phyloP scores from a whole-genome alignment of 2,797 vertebrate genomes.

The Botia kubotai region DNA sequence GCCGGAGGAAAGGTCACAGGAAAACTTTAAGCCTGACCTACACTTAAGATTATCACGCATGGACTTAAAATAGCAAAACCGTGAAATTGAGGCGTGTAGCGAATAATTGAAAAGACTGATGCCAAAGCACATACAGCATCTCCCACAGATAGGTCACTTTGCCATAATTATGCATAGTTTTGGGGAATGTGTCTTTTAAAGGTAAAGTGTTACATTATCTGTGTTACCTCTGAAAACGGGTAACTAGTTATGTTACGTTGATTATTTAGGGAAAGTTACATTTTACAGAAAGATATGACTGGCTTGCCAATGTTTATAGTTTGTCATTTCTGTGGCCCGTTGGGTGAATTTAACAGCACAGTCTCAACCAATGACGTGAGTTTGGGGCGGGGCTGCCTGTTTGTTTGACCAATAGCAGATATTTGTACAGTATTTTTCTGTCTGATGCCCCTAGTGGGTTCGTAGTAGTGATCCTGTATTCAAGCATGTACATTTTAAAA shows the following conservation, averaged over 20 bases:
- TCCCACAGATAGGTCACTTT: constrained; percentile 17
- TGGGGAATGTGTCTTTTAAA: not conserved
- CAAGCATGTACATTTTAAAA: not conserved
- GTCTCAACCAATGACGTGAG: not conserved
- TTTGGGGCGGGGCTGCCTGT: not conserved
- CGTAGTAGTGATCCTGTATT: too few relatives aligned
- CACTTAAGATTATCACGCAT: constrained; percentile 14
- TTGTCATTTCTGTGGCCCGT: too few relatives aligned
- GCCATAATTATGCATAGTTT: not conserved
- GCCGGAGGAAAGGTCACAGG: constrained; percentile 21
- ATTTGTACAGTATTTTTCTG: too few relatives aligned
- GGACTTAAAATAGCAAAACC: constrained; percentile 43
- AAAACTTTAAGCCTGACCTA: constrained; percentile 28
- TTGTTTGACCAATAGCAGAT: not conserved
- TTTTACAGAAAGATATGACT: too few relatives aligned
- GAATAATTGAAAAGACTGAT: not conserved
- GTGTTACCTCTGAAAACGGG: not conserved
- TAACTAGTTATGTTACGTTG: not conserved
- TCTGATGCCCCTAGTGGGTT: too few relatives aligned
- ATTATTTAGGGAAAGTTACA: not conserved
- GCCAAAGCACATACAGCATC: constrained; percentile 11
- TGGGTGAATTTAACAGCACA: not conserved
- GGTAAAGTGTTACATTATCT: not conserved
- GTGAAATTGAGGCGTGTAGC: not conserved
- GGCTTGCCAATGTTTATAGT: not conserved